Percentiles rank a stretch among this genome's conserved stretches.
Evolutionary conservation across 2,797 vertebrate species (phyloP).

Genomic region (Enteromius mattozi): DNA sequence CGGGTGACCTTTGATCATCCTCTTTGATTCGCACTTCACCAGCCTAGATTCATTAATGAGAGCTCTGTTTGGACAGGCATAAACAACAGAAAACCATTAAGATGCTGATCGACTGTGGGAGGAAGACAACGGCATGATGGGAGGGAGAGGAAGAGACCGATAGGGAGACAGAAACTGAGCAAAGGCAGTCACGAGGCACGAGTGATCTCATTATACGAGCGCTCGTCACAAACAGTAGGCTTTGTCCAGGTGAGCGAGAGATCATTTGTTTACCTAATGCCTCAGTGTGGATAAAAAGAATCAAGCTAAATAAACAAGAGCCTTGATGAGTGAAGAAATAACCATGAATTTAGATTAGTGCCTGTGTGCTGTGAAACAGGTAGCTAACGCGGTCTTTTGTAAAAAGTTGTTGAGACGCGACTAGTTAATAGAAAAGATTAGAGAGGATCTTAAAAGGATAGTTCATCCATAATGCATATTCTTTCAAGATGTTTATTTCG

Average conservation of each 20-base stretch:
- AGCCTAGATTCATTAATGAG: slow-evolving; percentile 47
- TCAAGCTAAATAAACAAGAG: slow-evolving; percentile 9
- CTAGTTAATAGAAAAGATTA: background rate
- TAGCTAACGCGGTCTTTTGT: background rate
- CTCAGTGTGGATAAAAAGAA: slow-evolving; percentile 3
- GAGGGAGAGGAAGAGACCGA: slow-evolving; percentile 9
- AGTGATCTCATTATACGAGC: slow-evolving; percentile 10
- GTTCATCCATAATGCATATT: background rate
- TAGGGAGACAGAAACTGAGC: background rate
- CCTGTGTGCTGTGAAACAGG: background rate
- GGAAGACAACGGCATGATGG: slow-evolving; percentile 19
- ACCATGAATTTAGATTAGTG: background rate
- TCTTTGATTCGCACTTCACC: slow-evolving; percentile 36
- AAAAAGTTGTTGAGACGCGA: background rate
- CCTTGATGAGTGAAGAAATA: background rate
- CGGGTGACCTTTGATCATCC: slow-evolving; percentile 55
- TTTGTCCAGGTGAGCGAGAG: slow-evolving; percentile 7
- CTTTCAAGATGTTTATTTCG: background rate
- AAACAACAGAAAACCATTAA: slow-evolving; percentile 54
- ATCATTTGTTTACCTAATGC: slow-evolving; percentile 33
- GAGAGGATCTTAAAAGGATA: background rate
- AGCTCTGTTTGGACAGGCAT: slow-evolving; percentile 8
- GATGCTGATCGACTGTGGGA: slow-evolving; percentile 49
- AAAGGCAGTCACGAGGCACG: background rate
- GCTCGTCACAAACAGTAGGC: slow-evolving; percentile 1